Conservation (phyloP, 1,140 invertebrate species). For the Bactericera cockerelli region DNA sequence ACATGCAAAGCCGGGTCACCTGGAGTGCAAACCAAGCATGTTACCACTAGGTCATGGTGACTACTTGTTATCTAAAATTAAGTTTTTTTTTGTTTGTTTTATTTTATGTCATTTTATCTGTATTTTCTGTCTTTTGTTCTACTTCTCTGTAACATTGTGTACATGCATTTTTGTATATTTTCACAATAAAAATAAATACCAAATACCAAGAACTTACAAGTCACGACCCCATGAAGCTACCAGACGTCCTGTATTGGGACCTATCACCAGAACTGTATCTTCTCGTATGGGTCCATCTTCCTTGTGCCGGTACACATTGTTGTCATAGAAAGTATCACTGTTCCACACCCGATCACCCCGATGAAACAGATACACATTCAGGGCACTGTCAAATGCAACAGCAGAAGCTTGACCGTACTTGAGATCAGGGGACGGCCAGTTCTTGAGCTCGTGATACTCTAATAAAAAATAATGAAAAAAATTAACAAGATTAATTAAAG, state of each 20-base stretch:
- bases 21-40: too few species aligned
- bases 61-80: too few species aligned
- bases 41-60: too few species aligned
- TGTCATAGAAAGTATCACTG: constrained; percentile 40
- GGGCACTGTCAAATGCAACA: constrained; percentile 52
- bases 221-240: constrained; percentile 63
- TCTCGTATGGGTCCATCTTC: constrained; percentile 49
- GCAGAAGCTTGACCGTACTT: constrained; percentile 63
- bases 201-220: constrained; percentile 47
- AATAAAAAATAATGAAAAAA: not conserved
- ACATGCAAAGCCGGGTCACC: too few species aligned
- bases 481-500: too few species aligned
- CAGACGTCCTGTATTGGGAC: constrained; percentile 48
- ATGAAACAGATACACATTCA: constrained; percentile 71
- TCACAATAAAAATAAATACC: too few species aligned
- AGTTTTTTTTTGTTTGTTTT: too few species aligned
- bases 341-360: constrained; percentile 59
- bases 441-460: constrained; percentile 17
- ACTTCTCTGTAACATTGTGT: too few species aligned
- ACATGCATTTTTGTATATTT: too few species aligned
- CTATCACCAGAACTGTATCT: constrained; percentile 56
- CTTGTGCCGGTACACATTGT: constrained; percentile 39
- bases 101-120: too few species aligned
- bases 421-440: constrained; percentile 37
- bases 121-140: too few species aligned